These are phyloP conservation scores for Meteorus colon DNA, from an alignment of 2,888 invertebrate genomes.

Conservation along the genomic window DNA sequence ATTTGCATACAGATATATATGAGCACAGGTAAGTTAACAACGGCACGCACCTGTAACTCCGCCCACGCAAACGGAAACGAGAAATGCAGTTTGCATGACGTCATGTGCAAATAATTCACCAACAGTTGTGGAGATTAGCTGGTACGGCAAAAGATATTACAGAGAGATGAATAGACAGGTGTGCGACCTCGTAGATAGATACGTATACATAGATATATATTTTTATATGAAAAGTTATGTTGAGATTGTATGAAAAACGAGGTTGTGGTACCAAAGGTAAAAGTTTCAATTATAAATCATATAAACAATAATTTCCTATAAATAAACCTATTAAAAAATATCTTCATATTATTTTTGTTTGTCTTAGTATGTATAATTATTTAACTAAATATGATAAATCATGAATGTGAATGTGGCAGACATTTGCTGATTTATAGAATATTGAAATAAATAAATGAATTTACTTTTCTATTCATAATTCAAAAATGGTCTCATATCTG, in stretches of 20 bases:
- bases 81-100: conserved; percentile 37
- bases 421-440: too few relatives aligned
- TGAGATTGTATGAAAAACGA: conserved; percentile 15
- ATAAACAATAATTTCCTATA: conserved; percentile 18
- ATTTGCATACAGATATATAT: background rate
- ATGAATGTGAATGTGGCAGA: too few relatives aligned
- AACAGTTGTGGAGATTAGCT: conserved; percentile 27
- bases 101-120: conserved; percentile 42
- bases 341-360: background rate
- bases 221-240: conserved; percentile 12
- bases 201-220: conserved; percentile 14
- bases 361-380: too few relatives aligned
- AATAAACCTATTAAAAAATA: conserved; percentile 9
- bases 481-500: too few relatives aligned
- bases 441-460: too few relatives aligned
- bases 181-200: conserved; percentile 35
- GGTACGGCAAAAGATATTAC: conserved; percentile 21
- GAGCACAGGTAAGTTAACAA: background rate
- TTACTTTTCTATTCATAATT: too few relatives aligned
- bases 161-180: conserved; percentile 36
- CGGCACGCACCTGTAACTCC: conserved; percentile 41
- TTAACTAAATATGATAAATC: too few relatives aligned
- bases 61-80: conserved; percentile 39
- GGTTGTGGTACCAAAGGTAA: conserved; percentile 22
- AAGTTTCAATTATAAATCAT: conserved; percentile 16